Percentiles rank a stretch among this genome's conserved stretches.
These are phyloP conservation scores for Eupeodes latifasciatus DNA, from an alignment of 2,888 invertebrate species.

Conservation along the genomic window DNA sequence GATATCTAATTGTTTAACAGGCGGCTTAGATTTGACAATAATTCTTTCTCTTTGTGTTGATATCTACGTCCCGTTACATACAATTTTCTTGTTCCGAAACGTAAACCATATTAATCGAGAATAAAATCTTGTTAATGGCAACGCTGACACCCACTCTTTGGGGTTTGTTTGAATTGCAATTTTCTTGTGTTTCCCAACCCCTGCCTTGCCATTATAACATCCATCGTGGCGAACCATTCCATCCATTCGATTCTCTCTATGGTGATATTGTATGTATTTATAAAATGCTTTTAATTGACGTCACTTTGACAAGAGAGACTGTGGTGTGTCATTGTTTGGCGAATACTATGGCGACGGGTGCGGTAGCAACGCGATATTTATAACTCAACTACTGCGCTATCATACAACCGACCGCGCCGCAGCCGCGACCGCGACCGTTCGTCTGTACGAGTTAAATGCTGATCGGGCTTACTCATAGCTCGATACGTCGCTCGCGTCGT, in stretches of 20 bases:
- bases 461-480: conserved; percentile 74
- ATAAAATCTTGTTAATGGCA: not conserved
- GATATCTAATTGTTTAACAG: too few species aligned
- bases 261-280: conserved; percentile 52
- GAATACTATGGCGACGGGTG: conserved; percentile 3
- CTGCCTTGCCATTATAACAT: not conserved
- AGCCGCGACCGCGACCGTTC: conserved; percentile 74
- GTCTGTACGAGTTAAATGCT: conserved; percentile 71
- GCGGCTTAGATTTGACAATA: too few species aligned
- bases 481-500: conserved; percentile 43
- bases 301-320: conserved; percentile 69
- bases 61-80: too few species aligned
- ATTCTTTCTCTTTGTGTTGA: too few species aligned
- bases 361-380: conserved; percentile 38
- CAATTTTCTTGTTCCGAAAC: too few species aligned
- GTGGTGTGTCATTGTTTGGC: conserved; percentile 3
- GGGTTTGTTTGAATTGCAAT: conserved; percentile 44
- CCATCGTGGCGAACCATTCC: not conserved
- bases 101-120: too few species aligned
- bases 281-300: conserved; percentile 74
- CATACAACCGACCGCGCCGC: conserved; percentile 63
- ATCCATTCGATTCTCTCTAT: conserved; percentile 8
- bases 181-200: conserved; percentile 13
- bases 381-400: conserved; percentile 38
- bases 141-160: conserved; percentile 34